A percentile compares a stretch with the other conserved stretches of the same genome.
Conservation (phyloP, 2,113 vertebrate genomes). For the Oceanodroma tethys region DNA sequence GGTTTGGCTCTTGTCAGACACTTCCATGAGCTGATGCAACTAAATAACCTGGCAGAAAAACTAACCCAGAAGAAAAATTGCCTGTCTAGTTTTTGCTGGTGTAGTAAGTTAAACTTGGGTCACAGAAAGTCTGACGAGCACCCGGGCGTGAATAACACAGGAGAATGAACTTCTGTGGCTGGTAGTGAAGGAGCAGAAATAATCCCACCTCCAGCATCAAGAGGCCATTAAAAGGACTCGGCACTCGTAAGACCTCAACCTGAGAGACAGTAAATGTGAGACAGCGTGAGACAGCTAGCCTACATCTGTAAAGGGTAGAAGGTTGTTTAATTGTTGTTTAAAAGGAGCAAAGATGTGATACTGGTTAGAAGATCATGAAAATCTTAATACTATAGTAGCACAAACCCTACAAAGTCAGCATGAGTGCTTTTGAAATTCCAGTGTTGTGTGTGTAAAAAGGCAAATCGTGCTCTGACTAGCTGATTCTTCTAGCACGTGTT, state of each 20-base stretch:
- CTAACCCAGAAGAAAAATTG: neutral
- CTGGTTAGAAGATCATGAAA: neutral
- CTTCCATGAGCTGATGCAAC: neutral
- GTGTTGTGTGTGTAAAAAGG: neutral
- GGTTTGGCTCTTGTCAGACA: neutral
- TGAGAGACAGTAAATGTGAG: neutral
- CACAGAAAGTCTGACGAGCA: neutral
- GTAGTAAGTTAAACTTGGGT: neutral
- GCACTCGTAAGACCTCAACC: neutral
- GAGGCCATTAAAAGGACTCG: neutral
- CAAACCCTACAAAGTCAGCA: conserved; percentile 6
- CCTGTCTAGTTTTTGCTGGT: neutral
- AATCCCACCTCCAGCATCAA: neutral
- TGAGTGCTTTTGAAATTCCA: neutral
- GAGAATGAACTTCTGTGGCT: neutral
- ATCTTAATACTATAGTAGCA: neutral
- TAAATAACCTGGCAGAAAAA: neutral
- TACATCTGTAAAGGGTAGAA: neutral
- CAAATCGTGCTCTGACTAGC: neutral
- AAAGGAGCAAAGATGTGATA: neutral
- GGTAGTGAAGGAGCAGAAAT: neutral
- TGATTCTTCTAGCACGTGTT: neutral
- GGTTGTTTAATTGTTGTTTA: neutral
- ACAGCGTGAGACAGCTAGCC: neutral
- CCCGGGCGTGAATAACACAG: accelerated